These are phyloP conservation scores for Pleuronectes platessa DNA, from an alignment of 2,113 vertebrate species.

Conservation along the genomic window DNA sequence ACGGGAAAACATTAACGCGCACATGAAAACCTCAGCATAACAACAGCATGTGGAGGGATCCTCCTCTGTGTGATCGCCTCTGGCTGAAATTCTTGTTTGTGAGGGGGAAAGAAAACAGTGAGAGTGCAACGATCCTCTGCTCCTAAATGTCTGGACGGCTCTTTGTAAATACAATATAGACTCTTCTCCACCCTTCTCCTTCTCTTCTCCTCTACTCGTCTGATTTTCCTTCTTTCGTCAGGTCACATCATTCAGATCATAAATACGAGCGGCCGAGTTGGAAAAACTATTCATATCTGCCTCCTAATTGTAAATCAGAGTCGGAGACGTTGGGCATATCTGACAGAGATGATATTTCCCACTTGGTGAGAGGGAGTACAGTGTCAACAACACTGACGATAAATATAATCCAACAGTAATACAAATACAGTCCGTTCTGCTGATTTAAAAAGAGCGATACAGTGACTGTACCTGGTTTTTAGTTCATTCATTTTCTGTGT, in stretches of 20 bases:
- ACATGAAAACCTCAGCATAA: constrained; percentile 36
- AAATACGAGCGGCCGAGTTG: background rate
- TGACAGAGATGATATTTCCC: background rate
- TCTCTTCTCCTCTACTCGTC: background rate
- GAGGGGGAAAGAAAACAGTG: constrained; percentile 60
- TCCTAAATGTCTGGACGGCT: constrained; percentile 39
- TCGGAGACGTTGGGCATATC: too few species aligned
- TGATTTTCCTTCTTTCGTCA: background rate
- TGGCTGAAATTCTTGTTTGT: constrained; percentile 62
- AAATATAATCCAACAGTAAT: constrained; percentile 16
- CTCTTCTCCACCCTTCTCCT: constrained; percentile 1
- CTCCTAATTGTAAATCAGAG: background rate
- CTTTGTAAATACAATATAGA: constrained; percentile 43
- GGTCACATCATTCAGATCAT: background rate
- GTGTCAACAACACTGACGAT: background rate
- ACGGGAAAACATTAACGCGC: constrained; percentile 22
- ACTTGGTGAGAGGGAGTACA: background rate
- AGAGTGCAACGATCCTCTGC: constrained; percentile 30
- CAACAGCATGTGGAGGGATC: constrained; percentile 39
- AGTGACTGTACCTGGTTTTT: background rate
- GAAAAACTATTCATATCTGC: background rate
- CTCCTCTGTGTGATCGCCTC: constrained; percentile 58
- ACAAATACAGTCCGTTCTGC: background rate
- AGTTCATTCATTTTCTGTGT: too few species aligned
- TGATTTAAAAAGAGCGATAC: background rate